Evolutionary conservation across 1,140 invertebrate species (phyloP), one percentile per base, ranked within the genome.

Genomic region (Calephelis nemesis): DNA sequence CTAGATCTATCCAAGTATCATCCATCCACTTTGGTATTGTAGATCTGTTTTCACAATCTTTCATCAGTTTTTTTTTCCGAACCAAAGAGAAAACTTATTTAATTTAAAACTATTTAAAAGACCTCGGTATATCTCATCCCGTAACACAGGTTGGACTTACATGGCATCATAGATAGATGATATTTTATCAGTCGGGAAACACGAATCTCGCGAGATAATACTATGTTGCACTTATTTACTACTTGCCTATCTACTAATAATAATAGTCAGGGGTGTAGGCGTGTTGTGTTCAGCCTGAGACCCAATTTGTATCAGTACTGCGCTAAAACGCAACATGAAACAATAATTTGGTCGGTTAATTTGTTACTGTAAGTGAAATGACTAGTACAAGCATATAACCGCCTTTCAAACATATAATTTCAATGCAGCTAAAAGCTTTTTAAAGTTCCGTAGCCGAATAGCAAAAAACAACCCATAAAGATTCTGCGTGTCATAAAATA

Each of bases 191-290:
- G 73, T 75, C 69, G 73, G 13, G 50, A 11, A 82, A 76, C 78
- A 78, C 80, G 82, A 79, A 82, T 84, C 82, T 84, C 82, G 79
- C 77, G 52, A 76, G 76, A 78, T 84, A 82, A 82, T 83, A 71
- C 73, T 78, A 80, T 81, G 78, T 77, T 83, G 77, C 73, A 85
- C 75, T 85, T 85, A 82, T 83, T 83, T 82, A 74, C 75, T 75
- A 84, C 76, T 73, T 77, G 74, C 80, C 75, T 71, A 77, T 72
- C 49, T 50, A 74, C 74, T 84, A 84, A 82, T 82, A 80, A 82
- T 84, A 84, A 81, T 78, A 73, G 72, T 77, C 77, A 62, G 47
- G 47, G 47, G 75, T 74, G 82, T 82, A 77, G 82, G 82, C 75
- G 78, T 66, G 60, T 84, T 82, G 78, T 81, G 78, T 77, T 82